Conservation (phyloP, 2,113 vertebrate species). For the Ophthalmolycus amberensis region DNA sequence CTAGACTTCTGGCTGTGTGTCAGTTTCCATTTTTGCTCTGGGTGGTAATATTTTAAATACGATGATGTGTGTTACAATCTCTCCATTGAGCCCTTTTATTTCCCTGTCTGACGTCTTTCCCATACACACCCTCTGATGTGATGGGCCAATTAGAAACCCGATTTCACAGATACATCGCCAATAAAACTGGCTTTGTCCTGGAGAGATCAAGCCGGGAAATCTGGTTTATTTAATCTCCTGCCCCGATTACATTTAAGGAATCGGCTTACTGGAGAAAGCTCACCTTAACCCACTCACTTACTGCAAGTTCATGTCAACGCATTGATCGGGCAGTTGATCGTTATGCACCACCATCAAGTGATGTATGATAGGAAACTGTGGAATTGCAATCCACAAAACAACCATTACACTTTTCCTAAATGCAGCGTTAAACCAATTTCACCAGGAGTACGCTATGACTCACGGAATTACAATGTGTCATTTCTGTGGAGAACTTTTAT, state of each 20-base stretch:
- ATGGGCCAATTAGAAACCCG: background rate
- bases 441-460: background rate
- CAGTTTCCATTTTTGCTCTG: background rate
- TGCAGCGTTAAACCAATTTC: too few relatives aligned
- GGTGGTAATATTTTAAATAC: background rate
- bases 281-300: background rate
- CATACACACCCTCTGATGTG: background rate
- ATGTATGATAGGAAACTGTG: background rate
- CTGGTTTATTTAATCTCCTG: background rate
- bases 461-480: background rate
- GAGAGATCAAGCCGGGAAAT: background rate
- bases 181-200: background rate
- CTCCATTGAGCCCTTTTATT: background rate
- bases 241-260: background rate
- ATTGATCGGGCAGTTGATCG: background rate
- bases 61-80: background rate
- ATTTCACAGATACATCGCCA: background rate
- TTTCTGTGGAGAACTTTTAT: background rate
- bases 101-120: background rate
- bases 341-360: background rate
- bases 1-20: background rate
- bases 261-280: background rate
- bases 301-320: background rate
- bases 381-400: constrained; percentile 1
- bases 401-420: background rate